Percentiles rank a stretch among this genome's conserved stretches.
These are phyloP conservation scores for Brachystomella parvula DNA, from an alignment of 1,140 invertebrate species.

Conservation along the genomic window DNA sequence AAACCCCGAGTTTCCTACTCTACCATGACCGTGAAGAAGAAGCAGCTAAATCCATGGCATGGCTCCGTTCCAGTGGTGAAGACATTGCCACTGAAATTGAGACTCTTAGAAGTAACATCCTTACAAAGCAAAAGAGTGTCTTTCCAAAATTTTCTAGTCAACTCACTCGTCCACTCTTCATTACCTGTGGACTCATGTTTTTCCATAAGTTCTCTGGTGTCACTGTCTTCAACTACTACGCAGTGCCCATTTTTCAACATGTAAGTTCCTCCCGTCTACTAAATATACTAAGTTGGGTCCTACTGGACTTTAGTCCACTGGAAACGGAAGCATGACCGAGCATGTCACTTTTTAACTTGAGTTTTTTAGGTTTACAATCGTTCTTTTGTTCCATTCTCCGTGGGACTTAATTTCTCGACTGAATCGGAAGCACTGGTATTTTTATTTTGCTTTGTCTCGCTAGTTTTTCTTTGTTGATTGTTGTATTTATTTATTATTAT, in stretches of 20 bases:
- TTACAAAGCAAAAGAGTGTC: conserved; percentile 42
- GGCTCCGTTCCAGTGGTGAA: conserved; percentile 62
- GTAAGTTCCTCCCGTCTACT: too few relatives aligned
- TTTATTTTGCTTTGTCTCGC: too few relatives aligned
- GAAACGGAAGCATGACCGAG: too few relatives aligned
- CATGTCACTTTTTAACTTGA: too few relatives aligned
- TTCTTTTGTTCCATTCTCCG: too few relatives aligned
- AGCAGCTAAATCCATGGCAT: conserved; percentile 63
- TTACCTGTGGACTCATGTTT: conserved; percentile 74
- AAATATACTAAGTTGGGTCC: too few relatives aligned
- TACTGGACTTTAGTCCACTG: too few relatives aligned
- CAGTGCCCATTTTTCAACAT: conserved; percentile 63
- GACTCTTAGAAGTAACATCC: conserved; percentile 58
- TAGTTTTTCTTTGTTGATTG: too few relatives aligned
- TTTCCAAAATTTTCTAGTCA: conserved; percentile 42
- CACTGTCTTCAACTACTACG: conserved; percentile 73
- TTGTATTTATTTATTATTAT: too few relatives aligned
- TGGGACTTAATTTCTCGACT: too few relatives aligned
- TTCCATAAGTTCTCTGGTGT: conserved; percentile 74
- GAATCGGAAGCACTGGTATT: too few relatives aligned
- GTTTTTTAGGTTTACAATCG: too few relatives aligned
- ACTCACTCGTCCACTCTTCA: conserved; percentile 58
- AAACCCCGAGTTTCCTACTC: conserved; percentile 72
- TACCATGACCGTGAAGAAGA: conserved; percentile 64
- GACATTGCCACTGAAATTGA: conserved; percentile 62